Evolutionary conservation across 2,888 invertebrate genomes (phyloP).

Genomic region (Drosophila barbarae): DNA sequence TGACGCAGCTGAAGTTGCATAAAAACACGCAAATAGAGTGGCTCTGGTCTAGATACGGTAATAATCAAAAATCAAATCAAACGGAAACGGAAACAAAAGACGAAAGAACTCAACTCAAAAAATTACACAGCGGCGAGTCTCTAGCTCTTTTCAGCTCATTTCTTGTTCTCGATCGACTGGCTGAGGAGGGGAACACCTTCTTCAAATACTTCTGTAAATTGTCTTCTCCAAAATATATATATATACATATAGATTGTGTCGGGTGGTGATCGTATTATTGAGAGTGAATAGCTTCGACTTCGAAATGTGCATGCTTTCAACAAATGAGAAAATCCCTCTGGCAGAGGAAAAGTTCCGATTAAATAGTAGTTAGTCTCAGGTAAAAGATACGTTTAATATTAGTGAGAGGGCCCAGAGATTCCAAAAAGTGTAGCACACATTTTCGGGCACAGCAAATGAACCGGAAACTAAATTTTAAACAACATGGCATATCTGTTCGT

Average conservation of each 20-base stretch:
- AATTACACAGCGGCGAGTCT: conserved; percentile 27
- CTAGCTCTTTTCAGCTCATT: conserved; percentile 8
- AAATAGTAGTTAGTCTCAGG: conserved; percentile 6
- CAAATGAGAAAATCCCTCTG: conserved; percentile 9
- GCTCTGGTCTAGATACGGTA: conserved; percentile 40
- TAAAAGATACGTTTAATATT: conserved; percentile 4
- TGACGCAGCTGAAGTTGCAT: conserved; percentile 72
- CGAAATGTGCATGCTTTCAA: conserved; percentile 32
- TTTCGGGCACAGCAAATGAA: conserved; percentile 39
- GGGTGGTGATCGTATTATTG: conserved; percentile 9
- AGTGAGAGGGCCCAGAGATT: conserved; percentile 9
- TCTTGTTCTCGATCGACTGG: conserved; percentile 31
- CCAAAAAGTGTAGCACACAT: conserved; percentile 42
- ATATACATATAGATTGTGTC: conserved; percentile 10
- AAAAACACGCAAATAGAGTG: conserved; percentile 52
- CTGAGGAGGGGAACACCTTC: conserved; percentile 35
- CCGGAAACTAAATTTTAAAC: conserved; percentile 12
- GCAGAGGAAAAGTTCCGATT: neutral
- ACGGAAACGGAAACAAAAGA: conserved; percentile 23
- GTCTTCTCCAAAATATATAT: conserved; percentile 24
- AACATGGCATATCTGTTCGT: conserved; percentile 4
- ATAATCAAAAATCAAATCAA: conserved; percentile 29
- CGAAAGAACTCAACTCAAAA: conserved; percentile 28
- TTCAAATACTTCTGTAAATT: conserved; percentile 77
- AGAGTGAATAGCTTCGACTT: conserved; percentile 11